A percentile compares a stretch with the other conserved stretches of the same genome.
phyloP scores from a whole-genome alignment of 2,113 vertebrate species.

The Planiliza haematocheilus region DNA sequence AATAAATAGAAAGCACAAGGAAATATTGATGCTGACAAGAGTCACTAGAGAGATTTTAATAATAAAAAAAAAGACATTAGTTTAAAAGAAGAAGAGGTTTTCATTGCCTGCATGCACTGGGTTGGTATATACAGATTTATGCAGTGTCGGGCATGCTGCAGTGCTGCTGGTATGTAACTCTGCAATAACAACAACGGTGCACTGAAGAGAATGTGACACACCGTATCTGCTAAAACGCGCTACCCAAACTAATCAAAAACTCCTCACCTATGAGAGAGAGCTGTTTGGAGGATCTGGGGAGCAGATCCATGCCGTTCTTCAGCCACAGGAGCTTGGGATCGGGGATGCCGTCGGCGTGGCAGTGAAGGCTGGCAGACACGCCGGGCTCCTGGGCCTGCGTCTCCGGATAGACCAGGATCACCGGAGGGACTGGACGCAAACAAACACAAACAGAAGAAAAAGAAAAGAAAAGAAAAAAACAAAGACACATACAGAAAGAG shows the following conservation, averaged over 20 bases:
- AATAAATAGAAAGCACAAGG: constrained; percentile 7
- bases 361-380: constrained; percentile 89
- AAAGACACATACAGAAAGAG: constrained; percentile 50
- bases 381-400: constrained; percentile 96
- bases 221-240: background rate
- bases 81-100: background rate
- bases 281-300: constrained; percentile 90
- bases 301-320: constrained; percentile 93
- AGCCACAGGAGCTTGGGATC: constrained; percentile 93
- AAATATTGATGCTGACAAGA: constrained; percentile 12
- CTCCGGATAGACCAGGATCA: constrained; percentile 96
- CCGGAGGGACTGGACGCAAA: constrained; percentile 89
- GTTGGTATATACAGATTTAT: constrained; percentile 4
- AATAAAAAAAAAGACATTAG: background rate
- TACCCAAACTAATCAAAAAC: constrained; percentile 8
- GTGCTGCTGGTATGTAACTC: background rate
- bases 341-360: constrained; percentile 95
- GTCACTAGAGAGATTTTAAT: background rate
- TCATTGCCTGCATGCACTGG: background rate
- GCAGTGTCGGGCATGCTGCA: constrained; percentile 10
- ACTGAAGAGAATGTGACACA: background rate
- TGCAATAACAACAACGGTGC: background rate
- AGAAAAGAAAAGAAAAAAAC: constrained; percentile 45
- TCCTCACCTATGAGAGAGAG: constrained; percentile 90
- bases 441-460: constrained; percentile 49